Evolutionary conservation across 1,140 invertebrate genomes (phyloP).

Genomic region (Macrotrachela quadricornifera): DNA sequence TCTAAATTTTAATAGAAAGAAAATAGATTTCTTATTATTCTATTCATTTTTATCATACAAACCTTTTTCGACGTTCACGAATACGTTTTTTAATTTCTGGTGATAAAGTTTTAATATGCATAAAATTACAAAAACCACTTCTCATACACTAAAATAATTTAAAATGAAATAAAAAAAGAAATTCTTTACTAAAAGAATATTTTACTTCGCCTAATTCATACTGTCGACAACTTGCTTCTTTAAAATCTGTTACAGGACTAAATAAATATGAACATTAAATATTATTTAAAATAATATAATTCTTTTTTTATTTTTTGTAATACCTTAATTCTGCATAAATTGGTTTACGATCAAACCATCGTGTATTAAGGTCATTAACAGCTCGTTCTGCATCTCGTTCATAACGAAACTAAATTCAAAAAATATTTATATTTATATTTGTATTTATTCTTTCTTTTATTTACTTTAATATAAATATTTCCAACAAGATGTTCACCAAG

Average conservation of each 20-base stretch:
- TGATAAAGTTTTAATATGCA: slow-evolving; percentile 95
- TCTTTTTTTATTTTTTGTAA: too few relatives aligned
- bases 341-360: slow-evolving; percentile 95
- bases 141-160: slow-evolving; percentile 55
- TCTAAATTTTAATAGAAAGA: too few relatives aligned
- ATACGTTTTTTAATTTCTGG: slow-evolving; percentile 36
- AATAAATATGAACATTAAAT: too few relatives aligned
- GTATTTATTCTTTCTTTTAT: too few relatives aligned
- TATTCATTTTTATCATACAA: too few relatives aligned
- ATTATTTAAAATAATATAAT: too few relatives aligned
- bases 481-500: slow-evolving; percentile 89
- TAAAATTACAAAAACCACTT: slow-evolving; percentile 97
- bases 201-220: slow-evolving; percentile 57
- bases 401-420: slow-evolving; percentile 44
- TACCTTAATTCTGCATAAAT: slow-evolving; percentile 80
- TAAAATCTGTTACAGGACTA: slow-evolving; percentile 79
- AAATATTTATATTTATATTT: too few relatives aligned
- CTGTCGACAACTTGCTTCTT: slow-evolving; percentile 92
- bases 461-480: slow-evolving; percentile 55
- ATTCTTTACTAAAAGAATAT: too few relatives aligned
- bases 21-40: too few relatives aligned
- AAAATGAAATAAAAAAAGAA: too few relatives aligned
- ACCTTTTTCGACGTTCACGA: too few relatives aligned
- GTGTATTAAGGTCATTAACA: slow-evolving; percentile 80
- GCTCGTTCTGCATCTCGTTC: slow-evolving; percentile 95